Conservation (phyloP, 2,113 vertebrate species). For the Natator depressus region DNA sequence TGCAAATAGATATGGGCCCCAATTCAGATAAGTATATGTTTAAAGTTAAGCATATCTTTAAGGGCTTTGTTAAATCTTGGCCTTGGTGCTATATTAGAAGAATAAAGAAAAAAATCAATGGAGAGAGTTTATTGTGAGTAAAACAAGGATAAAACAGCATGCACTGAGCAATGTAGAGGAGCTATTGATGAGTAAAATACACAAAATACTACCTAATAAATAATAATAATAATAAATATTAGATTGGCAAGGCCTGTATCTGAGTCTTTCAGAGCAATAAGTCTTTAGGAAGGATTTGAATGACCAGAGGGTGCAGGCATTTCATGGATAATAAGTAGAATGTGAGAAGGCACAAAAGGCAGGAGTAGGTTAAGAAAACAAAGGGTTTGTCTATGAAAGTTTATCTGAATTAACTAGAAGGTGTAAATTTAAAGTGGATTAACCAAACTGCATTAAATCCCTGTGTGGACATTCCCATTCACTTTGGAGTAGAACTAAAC, state of each 20-base stretch:
- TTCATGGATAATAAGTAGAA: neutral
- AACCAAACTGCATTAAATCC: neutral
- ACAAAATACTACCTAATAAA: neutral
- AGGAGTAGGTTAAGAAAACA: neutral
- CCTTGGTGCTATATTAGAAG: neutral
- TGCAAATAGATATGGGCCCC: neutral
- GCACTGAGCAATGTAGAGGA: neutral
- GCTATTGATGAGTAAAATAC: neutral
- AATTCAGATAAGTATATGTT: fast-evolving
- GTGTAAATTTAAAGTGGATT: neutral
- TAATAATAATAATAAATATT: constrained; percentile 36
- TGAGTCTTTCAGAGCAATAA: constrained; percentile 9
- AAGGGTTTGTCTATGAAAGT: neutral
- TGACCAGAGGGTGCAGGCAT: neutral
- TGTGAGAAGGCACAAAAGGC: fast-evolving
- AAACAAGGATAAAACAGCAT: neutral
- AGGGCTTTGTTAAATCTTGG: fast-evolving
- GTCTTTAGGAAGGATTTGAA: neutral
- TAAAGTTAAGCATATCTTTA: neutral
- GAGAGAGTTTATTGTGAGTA: neutral
- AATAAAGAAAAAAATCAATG: neutral
- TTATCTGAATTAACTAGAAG: neutral
- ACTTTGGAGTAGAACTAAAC: neutral
- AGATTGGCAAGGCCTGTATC: constrained; percentile 1
- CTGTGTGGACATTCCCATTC: neutral